Base-by-base conservation (phyloP, 2,113 vertebrate genomes). In the Triplophysa dalaica region DNA sequence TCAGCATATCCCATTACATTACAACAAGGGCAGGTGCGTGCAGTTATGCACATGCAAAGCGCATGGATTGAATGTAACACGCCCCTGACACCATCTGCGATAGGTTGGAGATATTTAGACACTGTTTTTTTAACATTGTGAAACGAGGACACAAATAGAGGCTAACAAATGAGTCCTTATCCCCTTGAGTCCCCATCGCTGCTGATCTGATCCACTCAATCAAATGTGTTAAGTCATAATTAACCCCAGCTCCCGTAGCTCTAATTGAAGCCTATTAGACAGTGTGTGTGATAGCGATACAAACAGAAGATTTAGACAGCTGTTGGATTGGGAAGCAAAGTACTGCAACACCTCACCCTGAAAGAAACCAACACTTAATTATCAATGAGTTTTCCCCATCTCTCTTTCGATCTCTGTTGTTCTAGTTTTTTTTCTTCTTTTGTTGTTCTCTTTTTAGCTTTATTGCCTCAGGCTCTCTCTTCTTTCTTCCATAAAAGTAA, bases 331-430 rank as follows among this genome's bases (percentile, higher is more conserved):
- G 90, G 93, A 93, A 92, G 90, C 90, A 94, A 93, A 93, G 88
- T 89, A 91, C 84, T 88, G 86, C 87, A 90, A 89, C 89, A 85
- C 92, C 91, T 89, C 92, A 91, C 92, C 93, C 91, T 85, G 87
- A 88, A 90, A 90, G 90, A 90, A 93, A 94, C 91, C 90, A 93
- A 92, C 93, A 92, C 90, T 94, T 94, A 94, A 93, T 94, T 94
- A 94, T 93, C 93, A 92, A 93, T 93, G 92, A 92, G 92, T 89
- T 93, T 93, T 93, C 93, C 84, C 89, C 89, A 58, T 60, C 11
- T 48, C 22, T 80, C 69, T 80, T 21, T 65, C 50, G 14, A 12
- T 78, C 17, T 8, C 33, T 58, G 29, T 43, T 21, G 14, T 52
- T 65, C 16, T 60, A 21, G 73, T 26, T 80, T 14, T 64, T n/a